Base-by-base conservation (phyloP, 2,888 invertebrate genomes). In the Eustalomyia histrio region DNA sequence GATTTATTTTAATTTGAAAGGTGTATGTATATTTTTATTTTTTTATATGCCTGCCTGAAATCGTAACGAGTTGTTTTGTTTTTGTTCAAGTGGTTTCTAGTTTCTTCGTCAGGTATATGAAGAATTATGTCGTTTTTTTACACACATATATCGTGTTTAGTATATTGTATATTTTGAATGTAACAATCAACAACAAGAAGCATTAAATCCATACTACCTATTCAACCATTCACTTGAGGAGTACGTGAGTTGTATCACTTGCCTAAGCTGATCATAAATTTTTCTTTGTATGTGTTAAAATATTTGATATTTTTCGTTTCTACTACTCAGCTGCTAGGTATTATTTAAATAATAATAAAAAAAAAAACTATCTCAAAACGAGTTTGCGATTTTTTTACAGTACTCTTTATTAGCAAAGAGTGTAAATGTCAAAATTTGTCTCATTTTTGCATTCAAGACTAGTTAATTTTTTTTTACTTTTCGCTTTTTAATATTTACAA, bases 11-110 rank as follows among this genome's bases (percentile, higher is more conserved):
- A 35, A 61, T 68, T 61, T 75, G 53, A 68, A 75, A 75, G 75
- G 68, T 68, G 50, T 55, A 7, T n/a, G 61, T 33, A 7, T 53
- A 52, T 47, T 58, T 69, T 12, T 60, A 50, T 63, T 21, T 8
- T 39, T 16, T 64, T 5, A 1, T 72, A 12, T 18, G 58, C n/a
- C 85, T 87, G 87, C 86, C 47, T 85, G 86, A 86, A 87, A 88
- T 88, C 87, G 86, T 88, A 87, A 87, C 87, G 88, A 88, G 88
- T 87, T 87, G 88, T 85, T 86, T 87, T 86, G 88, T 86, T 85
- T 87, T 86, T 85, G 85, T 71, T 57, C 35, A 76, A 57, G 71
- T 65, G 71, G 63, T 71, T 71, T 76, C 64, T 76, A 58, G 76
- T 71, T 76, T 65, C 71, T 69, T 76, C n/a, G 29, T 18, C n/a